Evolutionary conservation across 2,888 invertebrate genomes (phyloP).

Genomic region (Pristionchus maxplancki): DNA sequence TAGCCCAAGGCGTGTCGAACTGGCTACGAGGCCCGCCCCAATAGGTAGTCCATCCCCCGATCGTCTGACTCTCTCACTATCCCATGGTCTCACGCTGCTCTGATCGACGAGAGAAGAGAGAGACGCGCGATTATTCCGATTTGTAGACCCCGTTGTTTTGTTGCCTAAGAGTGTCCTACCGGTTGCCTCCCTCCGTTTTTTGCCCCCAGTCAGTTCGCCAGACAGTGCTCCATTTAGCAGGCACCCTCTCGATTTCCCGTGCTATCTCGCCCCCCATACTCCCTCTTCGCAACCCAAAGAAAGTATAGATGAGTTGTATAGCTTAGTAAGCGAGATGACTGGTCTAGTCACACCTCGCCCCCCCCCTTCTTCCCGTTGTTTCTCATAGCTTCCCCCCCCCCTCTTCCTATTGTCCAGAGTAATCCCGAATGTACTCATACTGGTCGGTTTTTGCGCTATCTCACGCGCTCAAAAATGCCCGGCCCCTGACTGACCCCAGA

Average conservation of each 20-base stretch:
- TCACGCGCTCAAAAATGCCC: background rate
- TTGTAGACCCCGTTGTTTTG: background rate
- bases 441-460: too few relatives aligned
- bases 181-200: background rate
- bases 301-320: background rate
- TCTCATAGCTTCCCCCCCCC: background rate
- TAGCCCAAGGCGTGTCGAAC: slow-evolving; percentile 53
- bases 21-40: slow-evolving; percentile 44
- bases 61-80: background rate
- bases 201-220: background rate
- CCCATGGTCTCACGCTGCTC: background rate
- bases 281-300: background rate
- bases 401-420: background rate
- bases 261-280: background rate
- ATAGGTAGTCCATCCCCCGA: too few relatives aligned
- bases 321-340: background rate
- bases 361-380: background rate
- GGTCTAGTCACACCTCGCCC: background rate
- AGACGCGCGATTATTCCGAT: too few relatives aligned
- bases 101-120: too few relatives aligned
- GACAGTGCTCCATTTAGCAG: background rate
- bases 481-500: background rate
- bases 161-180: background rate
- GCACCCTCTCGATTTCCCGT: background rate
- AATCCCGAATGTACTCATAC: slow-evolving; percentile 9